Conservation (phyloP, 30 jellyfish, hydroid and myxozoan species). For the Aurelia sp. region DNA sequence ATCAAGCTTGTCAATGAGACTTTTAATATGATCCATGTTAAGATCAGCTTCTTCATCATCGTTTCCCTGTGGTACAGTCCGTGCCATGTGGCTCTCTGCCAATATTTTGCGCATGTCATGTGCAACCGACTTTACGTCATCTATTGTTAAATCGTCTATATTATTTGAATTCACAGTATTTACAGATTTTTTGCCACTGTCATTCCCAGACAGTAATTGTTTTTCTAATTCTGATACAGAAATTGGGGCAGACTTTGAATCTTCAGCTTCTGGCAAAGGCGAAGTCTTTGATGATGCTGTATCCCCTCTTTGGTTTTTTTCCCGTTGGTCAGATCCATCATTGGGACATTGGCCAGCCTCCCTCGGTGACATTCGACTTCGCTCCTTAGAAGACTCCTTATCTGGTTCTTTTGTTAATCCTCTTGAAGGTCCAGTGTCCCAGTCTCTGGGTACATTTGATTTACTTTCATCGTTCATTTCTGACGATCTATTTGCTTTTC, state of each 20-base stretch:
- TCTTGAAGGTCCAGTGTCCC: background rate
- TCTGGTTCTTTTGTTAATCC: background rate
- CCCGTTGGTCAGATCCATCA: too few species aligned
- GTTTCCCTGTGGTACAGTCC: background rate
- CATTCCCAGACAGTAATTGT: constrained; percentile 6
- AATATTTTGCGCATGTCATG: constrained; percentile 43
- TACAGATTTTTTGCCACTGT: constrained; percentile 26
- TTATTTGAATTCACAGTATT: constrained; percentile 12
- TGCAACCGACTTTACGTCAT: constrained; percentile 37
- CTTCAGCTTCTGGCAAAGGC: background rate
- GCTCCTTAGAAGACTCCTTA: background rate
- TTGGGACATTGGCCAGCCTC: background rate
- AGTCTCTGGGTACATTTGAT: too few species aligned
- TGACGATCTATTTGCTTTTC: too few species aligned
- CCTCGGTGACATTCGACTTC: background rate
- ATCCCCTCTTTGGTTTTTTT: too few species aligned
- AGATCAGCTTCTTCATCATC: constrained; percentile 77
- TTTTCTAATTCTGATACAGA: constrained; percentile 43
- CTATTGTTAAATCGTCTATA: constrained; percentile 22
- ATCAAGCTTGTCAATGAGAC: constrained; percentile 85
- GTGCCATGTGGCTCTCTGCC: constrained; percentile 32
- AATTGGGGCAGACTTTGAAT: constrained; percentile 5
- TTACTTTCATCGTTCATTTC: too few species aligned
- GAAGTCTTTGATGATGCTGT: background rate
- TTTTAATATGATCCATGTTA: constrained; percentile 75